Evolutionary conservation across 1,140 invertebrate species (phyloP), one percentile per base, ranked within the genome.

Genomic region (Leptinotarsa undecemlineata): DNA sequence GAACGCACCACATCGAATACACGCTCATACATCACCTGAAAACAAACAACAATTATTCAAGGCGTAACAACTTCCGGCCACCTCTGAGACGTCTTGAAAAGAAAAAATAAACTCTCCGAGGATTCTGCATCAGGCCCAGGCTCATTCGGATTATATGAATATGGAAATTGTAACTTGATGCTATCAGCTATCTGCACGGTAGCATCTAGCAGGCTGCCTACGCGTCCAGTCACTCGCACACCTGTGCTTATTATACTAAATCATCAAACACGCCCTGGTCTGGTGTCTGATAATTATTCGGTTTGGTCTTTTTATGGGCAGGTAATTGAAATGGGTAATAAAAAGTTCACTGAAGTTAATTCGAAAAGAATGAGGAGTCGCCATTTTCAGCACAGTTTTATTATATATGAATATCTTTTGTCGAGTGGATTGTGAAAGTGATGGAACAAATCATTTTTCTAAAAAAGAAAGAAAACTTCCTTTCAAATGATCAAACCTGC

Each of bases 91-190:
- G 61, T 23, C 68, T 47, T 15, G 64, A 68, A 17, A 60, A 51
- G 6, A 48, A 64, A 68, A 67, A 57, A 51, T 19, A 33, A 57
- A 69, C 23, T 19, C 19, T 63, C 64, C 19, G 60, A n/a, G 62
- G 51, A 57, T 57, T 57, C 51, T 57, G 51, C 51, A 57, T 57
- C 51, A 14, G n/a, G 51, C 51, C 51, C 51, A 64, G 23, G 63
- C 67, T 66, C 48, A 74, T 48, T 68, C 60, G 72, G 33, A 74
- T 74, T 74, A 74, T 74, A 68, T 74, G 73, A 74, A 74, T 74
- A 74, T 74, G 73, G 73, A 68, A 74, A 74, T 74, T 69, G 73
- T 74, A 74, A 74, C 66, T 42, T 51, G 73, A 74, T 57, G 64
- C 68, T 74, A 74, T 74, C 73, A 66, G 15, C 68, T 74, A 74